Conservation (phyloP, 1,140 invertebrate species). For the Aphis gossypii region DNA sequence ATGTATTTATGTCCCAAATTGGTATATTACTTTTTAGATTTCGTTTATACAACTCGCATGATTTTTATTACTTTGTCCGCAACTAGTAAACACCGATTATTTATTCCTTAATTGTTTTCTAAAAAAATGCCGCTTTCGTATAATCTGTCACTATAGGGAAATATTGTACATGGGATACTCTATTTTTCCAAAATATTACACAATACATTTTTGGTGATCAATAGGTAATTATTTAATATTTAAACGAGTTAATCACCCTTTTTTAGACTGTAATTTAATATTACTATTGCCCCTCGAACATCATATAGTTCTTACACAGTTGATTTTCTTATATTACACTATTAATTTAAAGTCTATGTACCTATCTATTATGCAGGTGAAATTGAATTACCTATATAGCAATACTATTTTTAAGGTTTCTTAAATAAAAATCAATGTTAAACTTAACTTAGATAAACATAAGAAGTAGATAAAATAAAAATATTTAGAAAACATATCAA, state of each 20-base stretch:
- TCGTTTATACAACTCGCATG: no score
- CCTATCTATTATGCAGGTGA: neutral
- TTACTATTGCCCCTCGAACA: neutral
- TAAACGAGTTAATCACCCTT: neutral
- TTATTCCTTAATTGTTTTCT: neutral
- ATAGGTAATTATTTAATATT: neutral
- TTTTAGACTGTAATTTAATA: constrained; percentile 43
- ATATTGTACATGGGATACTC: neutral
- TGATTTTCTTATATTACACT: neutral
- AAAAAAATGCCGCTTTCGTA: neutral
- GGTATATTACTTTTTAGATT: no score
- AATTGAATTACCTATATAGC: neutral
- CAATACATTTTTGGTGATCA: neutral
- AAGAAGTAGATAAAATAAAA: neutral
- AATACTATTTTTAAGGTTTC: constrained; percentile 37
- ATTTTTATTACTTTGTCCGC: no score
- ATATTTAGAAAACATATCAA: neutral
- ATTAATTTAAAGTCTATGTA: neutral
- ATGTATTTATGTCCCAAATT: no score
- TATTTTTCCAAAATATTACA: no score
- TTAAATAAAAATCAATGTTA: neutral
- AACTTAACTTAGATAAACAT: neutral
- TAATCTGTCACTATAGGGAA: neutral
- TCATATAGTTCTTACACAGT: neutral
- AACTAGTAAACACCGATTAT: neutral